Evolutionary conservation across 2,797 vertebrate species (phyloP).

Genomic region (Cynodonichthys magdalenae): DNA sequence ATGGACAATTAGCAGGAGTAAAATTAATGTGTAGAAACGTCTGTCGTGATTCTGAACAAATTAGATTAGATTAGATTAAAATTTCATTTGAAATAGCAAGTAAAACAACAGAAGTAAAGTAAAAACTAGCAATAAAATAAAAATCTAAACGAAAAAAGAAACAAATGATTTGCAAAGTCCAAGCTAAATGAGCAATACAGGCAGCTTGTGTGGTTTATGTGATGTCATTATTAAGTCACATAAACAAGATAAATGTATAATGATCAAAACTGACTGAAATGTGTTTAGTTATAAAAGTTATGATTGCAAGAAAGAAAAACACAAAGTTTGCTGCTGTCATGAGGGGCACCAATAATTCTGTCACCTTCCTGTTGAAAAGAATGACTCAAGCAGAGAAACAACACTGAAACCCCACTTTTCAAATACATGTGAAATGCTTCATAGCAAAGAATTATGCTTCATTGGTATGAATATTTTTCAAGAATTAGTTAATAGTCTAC

Average conservation of each 20-base stretch:
- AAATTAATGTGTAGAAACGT: background rate
- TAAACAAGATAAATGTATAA: background rate
- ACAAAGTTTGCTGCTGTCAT: background rate
- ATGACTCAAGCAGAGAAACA: conserved; percentile 27
- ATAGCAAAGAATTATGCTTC: background rate
- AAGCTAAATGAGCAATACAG: no score
- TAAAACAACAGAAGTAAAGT: no score
- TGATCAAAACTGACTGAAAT: conserved; percentile 1
- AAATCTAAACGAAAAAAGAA: no score
- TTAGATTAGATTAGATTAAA: no score
- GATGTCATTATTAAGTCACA: no score
- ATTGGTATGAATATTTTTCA: background rate
- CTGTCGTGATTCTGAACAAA: background rate
- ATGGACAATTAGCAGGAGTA: conserved; percentile 36
- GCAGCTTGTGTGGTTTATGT: no score
- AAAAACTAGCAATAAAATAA: no score
- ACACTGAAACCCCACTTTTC: conserved; percentile 6
- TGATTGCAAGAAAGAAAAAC: background rate
- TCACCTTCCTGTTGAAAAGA: background rate
- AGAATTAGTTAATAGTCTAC: no score
- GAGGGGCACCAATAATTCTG: conserved; percentile 11
- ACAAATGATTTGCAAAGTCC: no score
- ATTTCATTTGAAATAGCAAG: no score
- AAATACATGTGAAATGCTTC: background rate
- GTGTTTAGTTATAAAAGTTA: background rate